These are phyloP conservation scores for Hippocampus mohnikei DNA, from an alignment of 2,113 vertebrate genomes.

Conservation along the genomic window DNA sequence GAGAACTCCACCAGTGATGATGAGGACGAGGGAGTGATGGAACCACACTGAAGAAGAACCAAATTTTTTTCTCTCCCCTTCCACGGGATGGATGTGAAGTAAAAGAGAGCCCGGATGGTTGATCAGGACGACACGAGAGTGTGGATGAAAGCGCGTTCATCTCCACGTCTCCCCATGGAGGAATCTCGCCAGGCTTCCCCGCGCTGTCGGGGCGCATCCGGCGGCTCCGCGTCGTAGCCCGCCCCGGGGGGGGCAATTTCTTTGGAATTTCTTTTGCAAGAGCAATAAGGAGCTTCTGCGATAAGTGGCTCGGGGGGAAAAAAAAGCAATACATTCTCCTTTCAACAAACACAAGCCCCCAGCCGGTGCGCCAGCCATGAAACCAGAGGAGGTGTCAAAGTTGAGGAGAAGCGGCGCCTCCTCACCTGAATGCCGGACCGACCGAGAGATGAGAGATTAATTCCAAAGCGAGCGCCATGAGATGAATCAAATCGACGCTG, in stretches of 20 bases:
- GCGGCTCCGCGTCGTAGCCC: slow-evolving; percentile 30
- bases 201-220: slow-evolving; percentile 31
- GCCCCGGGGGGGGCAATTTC: background rate
- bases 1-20: slow-evolving; percentile 59
- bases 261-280: background rate
- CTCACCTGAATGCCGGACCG: slow-evolving; percentile 47
- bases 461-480: slow-evolving; percentile 42
- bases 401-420: slow-evolving; percentile 64
- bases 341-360: slow-evolving; percentile 54
- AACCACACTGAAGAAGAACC: slow-evolving; percentile 32
- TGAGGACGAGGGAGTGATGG: slow-evolving; percentile 60
- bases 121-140: slow-evolving; percentile 24
- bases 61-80: background rate
- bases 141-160: slow-evolving; percentile 8
- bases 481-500: slow-evolving; percentile 36
- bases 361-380: slow-evolving; percentile 68
- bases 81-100: background rate
- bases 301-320: slow-evolving; percentile 51
- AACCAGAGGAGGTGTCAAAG: slow-evolving; percentile 66
- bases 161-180: slow-evolving; percentile 47
- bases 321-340: slow-evolving; percentile 71
- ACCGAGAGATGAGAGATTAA: slow-evolving; percentile 29
- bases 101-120: slow-evolving; percentile 18
- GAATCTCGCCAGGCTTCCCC: slow-evolving; percentile 42
- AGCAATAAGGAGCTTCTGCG: slow-evolving; percentile 70